phyloP scores from a whole-genome alignment of 2,113 vertebrate species.

The Paradoxurus hermaphroditus region DNA sequence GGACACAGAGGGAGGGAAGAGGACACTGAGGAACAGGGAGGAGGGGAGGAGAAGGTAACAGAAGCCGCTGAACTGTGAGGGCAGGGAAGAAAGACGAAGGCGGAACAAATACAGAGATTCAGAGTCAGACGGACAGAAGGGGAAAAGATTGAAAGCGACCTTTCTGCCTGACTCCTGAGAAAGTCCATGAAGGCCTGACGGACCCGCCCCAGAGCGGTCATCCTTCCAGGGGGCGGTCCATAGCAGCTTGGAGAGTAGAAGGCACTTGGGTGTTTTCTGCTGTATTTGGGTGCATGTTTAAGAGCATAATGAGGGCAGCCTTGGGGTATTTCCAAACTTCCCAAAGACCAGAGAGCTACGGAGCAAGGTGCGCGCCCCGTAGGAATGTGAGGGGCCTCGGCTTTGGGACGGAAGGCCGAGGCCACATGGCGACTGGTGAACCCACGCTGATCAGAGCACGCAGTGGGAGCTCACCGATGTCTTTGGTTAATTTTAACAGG shows the following conservation, averaged over 20 bases:
- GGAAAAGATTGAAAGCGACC: background rate
- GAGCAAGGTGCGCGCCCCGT: too few species aligned
- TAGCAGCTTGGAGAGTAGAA: background rate
- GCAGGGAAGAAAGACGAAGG: background rate
- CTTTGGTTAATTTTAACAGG: background rate
- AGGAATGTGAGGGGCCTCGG: background rate
- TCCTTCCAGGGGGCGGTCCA: background rate
- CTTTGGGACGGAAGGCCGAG: background rate
- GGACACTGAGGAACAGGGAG: background rate
- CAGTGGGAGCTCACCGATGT: background rate
- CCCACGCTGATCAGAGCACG: background rate
- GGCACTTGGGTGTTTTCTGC: fast-evolving
- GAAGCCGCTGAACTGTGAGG: background rate
- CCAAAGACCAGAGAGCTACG: background rate
- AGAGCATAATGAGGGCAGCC: background rate
- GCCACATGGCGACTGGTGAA: fast-evolving
- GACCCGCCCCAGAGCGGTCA: too few species aligned
- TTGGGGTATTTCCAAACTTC: background rate
- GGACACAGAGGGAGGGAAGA: background rate
- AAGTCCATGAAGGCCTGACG: background rate
- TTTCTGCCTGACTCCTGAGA: background rate
- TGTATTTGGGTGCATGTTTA: too few species aligned
- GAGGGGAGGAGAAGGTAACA: background rate
- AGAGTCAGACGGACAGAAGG: background rate
- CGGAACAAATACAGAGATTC: background rate